Conservation (phyloP, 1,140 invertebrate genomes). For the Oreohelix idahoensis region DNA sequence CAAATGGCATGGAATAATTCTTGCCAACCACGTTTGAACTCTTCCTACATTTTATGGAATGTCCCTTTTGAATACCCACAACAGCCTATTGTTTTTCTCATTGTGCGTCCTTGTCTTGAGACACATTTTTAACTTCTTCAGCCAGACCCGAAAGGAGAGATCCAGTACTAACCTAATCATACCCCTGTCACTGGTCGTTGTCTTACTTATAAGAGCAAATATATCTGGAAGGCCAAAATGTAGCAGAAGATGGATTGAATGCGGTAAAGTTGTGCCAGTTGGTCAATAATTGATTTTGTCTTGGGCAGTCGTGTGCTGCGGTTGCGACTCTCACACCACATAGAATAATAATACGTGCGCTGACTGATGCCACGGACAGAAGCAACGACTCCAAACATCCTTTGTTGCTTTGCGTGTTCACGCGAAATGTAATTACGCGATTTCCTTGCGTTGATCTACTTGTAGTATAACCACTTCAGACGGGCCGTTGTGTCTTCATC, state of each 20-base stretch:
- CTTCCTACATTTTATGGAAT: too few species aligned
- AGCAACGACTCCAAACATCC: not conserved
- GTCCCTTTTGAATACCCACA: too few species aligned
- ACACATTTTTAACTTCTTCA: too few species aligned
- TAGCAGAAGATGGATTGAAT: not conserved
- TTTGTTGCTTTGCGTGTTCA: not conserved
- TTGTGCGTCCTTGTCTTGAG: too few species aligned
- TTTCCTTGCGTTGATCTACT: not conserved
- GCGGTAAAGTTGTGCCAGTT: not conserved
- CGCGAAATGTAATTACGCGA: not conserved
- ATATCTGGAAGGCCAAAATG: not conserved
- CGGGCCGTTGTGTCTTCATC: too few species aligned
- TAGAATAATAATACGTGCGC: not conserved
- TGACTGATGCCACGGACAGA: not conserved
- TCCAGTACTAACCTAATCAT: not conserved
- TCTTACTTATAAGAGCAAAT: not conserved
- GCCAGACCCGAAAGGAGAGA: too few species aligned
- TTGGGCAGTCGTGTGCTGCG: not conserved
- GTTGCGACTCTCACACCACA: not conserved
- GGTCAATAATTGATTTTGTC: constrained; percentile 14
- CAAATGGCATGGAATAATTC: too few species aligned
- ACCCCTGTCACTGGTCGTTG: not conserved
- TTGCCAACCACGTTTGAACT: too few species aligned
- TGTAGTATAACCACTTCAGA: too few species aligned
- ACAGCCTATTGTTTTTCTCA: too few species aligned